phyloP scores from a whole-genome alignment of 2,888 invertebrate genomes.

The Meta bourneti region DNA sequence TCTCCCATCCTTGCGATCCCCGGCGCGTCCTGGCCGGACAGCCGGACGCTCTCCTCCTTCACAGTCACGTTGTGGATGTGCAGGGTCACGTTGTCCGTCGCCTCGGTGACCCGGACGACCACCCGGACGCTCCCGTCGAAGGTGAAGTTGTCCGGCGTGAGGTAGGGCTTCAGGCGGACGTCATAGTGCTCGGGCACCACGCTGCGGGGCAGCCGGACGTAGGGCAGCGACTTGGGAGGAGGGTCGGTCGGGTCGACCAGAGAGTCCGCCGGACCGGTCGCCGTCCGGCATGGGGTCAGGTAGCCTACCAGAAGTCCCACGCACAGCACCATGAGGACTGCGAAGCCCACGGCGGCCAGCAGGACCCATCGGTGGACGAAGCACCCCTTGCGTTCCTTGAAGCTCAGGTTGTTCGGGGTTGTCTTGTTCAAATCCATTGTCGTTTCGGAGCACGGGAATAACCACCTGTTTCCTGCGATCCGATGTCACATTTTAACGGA shows the following conservation, averaged over 20 bases:
- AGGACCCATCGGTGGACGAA: slow-evolving; percentile 60
- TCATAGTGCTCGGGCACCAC: slow-evolving; percentile 76
- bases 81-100: slow-evolving; percentile 87
- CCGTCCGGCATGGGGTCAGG: slow-evolving; percentile 42
- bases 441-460: not conserved
- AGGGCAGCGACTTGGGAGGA: slow-evolving; percentile 23
- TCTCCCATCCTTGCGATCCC: slow-evolving; percentile 53
- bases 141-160: slow-evolving; percentile 69
- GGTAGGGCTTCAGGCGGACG: slow-evolving; percentile 72
- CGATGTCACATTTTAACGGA: not conserved
- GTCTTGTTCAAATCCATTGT: slow-evolving; percentile 11
- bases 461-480: not conserved
- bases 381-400: slow-evolving; percentile 61
- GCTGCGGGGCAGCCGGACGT: slow-evolving; percentile 62
- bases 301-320: slow-evolving; percentile 71
- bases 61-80: slow-evolving; percentile 88
- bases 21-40: slow-evolving; percentile 5
- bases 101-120: slow-evolving; percentile 83
- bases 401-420: slow-evolving; percentile 43
- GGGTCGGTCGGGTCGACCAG: not conserved
- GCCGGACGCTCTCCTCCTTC: slow-evolving; percentile 83
- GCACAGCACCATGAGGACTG: not conserved
- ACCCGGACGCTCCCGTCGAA: slow-evolving; percentile 76
- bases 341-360: not conserved
- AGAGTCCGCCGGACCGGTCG: too few species aligned